A percentile compares a stretch with the other conserved stretches of the same genome.
Conservation (phyloP, 92 coral and sea anemone genomes). For the Phenganax marumi region DNA sequence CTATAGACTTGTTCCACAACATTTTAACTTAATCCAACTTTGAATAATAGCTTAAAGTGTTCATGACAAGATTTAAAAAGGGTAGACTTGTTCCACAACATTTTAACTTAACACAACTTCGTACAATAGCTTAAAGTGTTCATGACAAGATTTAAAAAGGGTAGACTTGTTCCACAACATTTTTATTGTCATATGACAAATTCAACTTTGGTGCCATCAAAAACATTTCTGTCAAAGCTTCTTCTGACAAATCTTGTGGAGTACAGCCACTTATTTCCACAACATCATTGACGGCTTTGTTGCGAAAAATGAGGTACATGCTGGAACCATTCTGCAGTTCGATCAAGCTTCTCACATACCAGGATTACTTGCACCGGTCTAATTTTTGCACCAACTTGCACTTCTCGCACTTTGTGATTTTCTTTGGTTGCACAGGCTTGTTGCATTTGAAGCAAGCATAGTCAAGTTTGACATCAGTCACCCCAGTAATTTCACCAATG, state of each 20-base stretch:
- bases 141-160: too few relatives aligned
- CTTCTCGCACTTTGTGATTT: constrained; percentile 25
- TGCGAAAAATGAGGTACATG: background rate
- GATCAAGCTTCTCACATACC: constrained; percentile 17
- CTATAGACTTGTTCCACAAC: too few relatives aligned
- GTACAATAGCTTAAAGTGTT: too few relatives aligned
- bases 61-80: too few relatives aligned
- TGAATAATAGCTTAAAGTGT: too few relatives aligned
- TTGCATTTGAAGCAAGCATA: constrained; percentile 25
- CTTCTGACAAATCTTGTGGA: background rate
- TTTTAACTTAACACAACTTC: too few relatives aligned
- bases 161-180: background rate
- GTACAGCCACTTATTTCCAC: background rate
- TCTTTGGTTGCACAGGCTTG: constrained; percentile 10
- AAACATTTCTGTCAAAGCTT: background rate
- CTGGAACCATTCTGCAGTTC: background rate
- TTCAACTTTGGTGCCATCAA: background rate
- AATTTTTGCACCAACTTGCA: constrained; percentile 24
- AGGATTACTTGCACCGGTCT: constrained; percentile 22
- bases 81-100: too few relatives aligned
- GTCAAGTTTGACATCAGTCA: constrained; percentile 28
- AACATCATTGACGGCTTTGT: background rate
- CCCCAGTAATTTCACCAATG: constrained; percentile 25
- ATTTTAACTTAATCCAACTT: too few relatives aligned
- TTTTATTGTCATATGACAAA: background rate